A percentile compares a stretch with the other conserved stretches of the same genome.
These are phyloP conservation scores for Hyperoplus immaculatus DNA, from an alignment of 2,797 vertebrate species.

Conservation along the genomic window DNA sequence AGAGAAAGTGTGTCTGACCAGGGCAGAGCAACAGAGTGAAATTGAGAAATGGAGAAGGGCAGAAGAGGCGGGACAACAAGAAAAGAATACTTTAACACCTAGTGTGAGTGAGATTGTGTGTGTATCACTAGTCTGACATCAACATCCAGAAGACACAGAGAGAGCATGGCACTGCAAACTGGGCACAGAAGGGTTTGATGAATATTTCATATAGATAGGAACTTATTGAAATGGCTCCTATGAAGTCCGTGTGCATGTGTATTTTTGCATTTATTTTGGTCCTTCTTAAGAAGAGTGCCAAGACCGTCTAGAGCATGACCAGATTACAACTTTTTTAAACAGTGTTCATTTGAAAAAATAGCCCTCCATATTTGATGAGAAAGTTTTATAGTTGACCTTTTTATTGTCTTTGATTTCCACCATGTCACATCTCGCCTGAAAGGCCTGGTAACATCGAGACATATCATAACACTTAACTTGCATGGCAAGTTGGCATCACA, in stretches of 20 bases:
- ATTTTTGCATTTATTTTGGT: slow-evolving; percentile 15
- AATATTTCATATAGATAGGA: slow-evolving; percentile 55
- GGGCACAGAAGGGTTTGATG: slow-evolving; percentile 44
- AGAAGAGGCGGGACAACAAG: slow-evolving; percentile 39
- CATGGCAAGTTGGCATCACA: slow-evolving; percentile 1
- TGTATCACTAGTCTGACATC: slow-evolving; percentile 39
- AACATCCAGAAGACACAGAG: slow-evolving; percentile 43
- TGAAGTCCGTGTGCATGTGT: slow-evolving; percentile 12
- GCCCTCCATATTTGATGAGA: not conserved
- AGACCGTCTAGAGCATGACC: not conserved
- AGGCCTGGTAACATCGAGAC: not conserved
- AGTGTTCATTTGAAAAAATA: not conserved
- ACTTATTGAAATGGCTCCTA: slow-evolving; percentile 38
- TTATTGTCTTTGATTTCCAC: too few relatives aligned
- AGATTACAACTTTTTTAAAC: slow-evolving; percentile 10
- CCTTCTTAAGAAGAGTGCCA: not conserved
- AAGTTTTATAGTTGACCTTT: not conserved
- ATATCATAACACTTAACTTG: not conserved
- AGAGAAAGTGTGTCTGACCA: not conserved
- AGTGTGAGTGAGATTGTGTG: slow-evolving; percentile 45
- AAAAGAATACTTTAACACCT: slow-evolving; percentile 64
- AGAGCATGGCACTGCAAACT: slow-evolving; percentile 43
- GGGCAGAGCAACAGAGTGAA: slow-evolving; percentile 38
- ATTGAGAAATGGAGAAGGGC: slow-evolving; percentile 39
- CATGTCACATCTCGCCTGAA: not conserved